These are phyloP conservation scores for Leucosticte australis DNA, from an alignment of 2,113 vertebrate species.

Conservation along the genomic window DNA sequence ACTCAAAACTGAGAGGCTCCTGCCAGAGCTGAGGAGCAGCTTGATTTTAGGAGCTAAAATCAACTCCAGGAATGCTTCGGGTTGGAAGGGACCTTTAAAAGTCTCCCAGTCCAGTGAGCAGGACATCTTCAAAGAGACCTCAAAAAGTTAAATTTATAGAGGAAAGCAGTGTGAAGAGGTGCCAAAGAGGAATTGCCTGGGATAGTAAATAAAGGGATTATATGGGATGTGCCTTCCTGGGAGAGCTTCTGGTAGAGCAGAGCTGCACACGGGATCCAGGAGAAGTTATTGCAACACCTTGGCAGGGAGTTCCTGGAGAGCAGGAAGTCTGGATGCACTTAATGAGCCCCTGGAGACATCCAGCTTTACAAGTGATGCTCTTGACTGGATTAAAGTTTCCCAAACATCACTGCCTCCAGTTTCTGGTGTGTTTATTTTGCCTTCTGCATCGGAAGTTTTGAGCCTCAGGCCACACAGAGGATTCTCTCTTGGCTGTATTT, in stretches of 20 bases:
- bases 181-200: not conserved
- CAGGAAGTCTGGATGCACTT: not conserved
- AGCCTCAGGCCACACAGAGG: not conserved
- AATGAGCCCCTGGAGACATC: not conserved
- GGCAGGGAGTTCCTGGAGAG: not conserved
- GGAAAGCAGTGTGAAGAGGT: not conserved
- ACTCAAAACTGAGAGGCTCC: not conserved
- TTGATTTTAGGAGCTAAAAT: not conserved
- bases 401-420: not conserved
- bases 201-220: not conserved
- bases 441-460: not conserved
- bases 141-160: not conserved
- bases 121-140: not conserved
- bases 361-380: not conserved
- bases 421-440: not conserved
- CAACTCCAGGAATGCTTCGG: not conserved
- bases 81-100: not conserved
- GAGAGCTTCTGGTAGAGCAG: not conserved
- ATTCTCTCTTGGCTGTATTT: fast-evolving
- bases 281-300: not conserved
- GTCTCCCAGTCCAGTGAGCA: not conserved
- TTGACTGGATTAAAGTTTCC: not conserved
- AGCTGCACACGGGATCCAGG: fast-evolving
- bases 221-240: not conserved
- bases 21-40: not conserved